Conservation (phyloP, 2,113 vertebrate species). For the Chaetodon auriga region DNA sequence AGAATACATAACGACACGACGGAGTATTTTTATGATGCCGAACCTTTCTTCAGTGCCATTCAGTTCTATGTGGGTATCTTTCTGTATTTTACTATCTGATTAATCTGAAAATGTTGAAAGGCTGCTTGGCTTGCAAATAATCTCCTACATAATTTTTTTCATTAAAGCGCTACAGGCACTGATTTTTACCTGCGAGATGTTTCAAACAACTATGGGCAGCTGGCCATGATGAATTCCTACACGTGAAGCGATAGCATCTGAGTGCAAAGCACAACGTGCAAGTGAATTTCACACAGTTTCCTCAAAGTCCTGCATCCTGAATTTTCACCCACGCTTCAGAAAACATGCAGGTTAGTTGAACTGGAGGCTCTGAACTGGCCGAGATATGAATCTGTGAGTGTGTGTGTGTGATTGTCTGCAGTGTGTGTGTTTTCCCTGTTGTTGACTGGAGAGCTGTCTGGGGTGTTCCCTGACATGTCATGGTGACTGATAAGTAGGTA, state of each 20-base stretch:
- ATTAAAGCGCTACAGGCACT: not conserved
- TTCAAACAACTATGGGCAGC: not conserved
- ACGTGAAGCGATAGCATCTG: not conserved
- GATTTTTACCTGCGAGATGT: slow-evolving; percentile 4
- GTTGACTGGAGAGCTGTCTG: not conserved
- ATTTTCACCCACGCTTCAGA: not conserved
- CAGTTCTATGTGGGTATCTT: not conserved
- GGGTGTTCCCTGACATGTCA: not conserved
- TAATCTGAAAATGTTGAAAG: slow-evolving; percentile 4
- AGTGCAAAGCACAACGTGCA: not conserved
- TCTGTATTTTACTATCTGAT: not conserved
- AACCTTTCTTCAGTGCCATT: not conserved
- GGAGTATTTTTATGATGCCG: not conserved
- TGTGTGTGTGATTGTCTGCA: not conserved
- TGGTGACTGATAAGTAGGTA: slow-evolving; percentile 18
- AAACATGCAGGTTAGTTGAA: not conserved
- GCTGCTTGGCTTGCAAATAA: not conserved
- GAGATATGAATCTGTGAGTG: slow-evolving; percentile 2
- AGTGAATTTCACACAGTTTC: not conserved
- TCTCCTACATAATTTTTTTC: not conserved
- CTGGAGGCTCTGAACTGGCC: not conserved
- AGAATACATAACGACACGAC: not conserved
- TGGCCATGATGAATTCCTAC: not conserved
- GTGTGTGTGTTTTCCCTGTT: not conserved
- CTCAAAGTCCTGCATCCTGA: not conserved